Evolutionary conservation across 2,797 vertebrate species (phyloP), one percentile per base, ranked within the genome.

Genomic region (Hyperoplus lanceolatus): DNA sequence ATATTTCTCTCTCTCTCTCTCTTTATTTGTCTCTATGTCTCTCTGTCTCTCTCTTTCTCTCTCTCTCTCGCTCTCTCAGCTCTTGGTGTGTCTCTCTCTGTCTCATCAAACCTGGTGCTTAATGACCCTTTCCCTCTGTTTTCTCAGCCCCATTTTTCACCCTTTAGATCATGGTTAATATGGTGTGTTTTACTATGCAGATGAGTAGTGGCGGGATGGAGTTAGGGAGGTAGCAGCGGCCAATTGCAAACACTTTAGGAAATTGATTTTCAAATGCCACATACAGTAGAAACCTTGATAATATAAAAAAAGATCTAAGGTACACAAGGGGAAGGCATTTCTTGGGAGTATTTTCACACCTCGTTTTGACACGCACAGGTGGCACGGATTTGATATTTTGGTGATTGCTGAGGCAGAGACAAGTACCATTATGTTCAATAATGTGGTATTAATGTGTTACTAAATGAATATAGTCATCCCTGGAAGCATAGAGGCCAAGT

Each of bases 41-140:
- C 90, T 85, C 82, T 91, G 79, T 86, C 85, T 69, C 29, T 29
- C 70, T 83, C 48, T 85, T 90, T 88, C 85, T 93, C 90, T 85
- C 82, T 91, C 80, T 86, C 85, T 69, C 29, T 29, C 70, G 90
- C 90, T 91, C 90, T 87, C 87, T 29, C 29, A 29, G 29, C 29
- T 29, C 29, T 29, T 3, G 3, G 29, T 29, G 29, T 88, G 87
- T 93, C 90, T 85, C 82, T 86, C 85, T 69, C 29, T 3, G 72
- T 92, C 90, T 91, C 90, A 87, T 87, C 29, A 3, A 90, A 93
- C 89, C 93, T 92, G 90, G 80, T 91, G 89, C 89, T 92, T 93
- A 93, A 93, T 93, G 93, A 92, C 90, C 91, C 93, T 81, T 82
- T 87, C 82, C 86, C 87, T 87, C 88, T 86, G 89, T 93, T 91